Conservation (phyloP, 2,888 invertebrate genomes). For the Hecatera dysodea region DNA sequence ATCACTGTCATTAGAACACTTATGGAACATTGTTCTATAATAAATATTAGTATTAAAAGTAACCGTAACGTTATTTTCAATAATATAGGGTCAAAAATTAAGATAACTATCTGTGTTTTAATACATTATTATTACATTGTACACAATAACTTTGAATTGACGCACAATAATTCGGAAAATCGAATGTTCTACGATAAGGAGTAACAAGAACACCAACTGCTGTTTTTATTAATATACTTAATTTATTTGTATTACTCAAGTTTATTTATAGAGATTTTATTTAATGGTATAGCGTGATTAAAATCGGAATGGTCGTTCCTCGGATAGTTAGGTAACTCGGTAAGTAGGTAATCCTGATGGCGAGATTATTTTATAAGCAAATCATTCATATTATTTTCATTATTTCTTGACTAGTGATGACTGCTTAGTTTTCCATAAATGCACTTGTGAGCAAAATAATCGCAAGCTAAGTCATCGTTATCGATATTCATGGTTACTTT, state of each 20-base stretch:
- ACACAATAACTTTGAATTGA: slow-evolving; percentile 36
- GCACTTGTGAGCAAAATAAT: neutral
- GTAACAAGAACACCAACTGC: slow-evolving; percentile 20
- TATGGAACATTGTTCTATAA: neutral
- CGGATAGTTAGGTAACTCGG: neutral
- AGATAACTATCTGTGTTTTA: slow-evolving; percentile 25
- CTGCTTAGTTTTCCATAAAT: neutral
- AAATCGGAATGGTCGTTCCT: neutral
- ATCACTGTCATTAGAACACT: neutral
- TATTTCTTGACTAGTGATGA: neutral
- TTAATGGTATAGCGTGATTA: neutral
- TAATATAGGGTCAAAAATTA: slow-evolving; percentile 32
- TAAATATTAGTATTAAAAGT: slow-evolving; percentile 6
- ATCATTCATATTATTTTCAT: no score
- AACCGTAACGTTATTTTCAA: slow-evolving; percentile 39
- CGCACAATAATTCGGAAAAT: slow-evolving; percentile 50
- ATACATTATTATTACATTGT: slow-evolving; percentile 29
- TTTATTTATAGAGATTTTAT: slow-evolving; percentile 22
- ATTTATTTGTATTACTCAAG: slow-evolving; percentile 4
- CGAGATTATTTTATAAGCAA: neutral
- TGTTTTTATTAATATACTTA: slow-evolving; percentile 4
- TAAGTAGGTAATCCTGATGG: neutral
- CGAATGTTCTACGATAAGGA: slow-evolving; percentile 43
- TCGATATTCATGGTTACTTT: neutral
- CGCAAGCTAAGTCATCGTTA: neutral